phyloP scores from a whole-genome alignment of 2,888 invertebrate genomes.

The Psylliodes chrysocephalus region DNA sequence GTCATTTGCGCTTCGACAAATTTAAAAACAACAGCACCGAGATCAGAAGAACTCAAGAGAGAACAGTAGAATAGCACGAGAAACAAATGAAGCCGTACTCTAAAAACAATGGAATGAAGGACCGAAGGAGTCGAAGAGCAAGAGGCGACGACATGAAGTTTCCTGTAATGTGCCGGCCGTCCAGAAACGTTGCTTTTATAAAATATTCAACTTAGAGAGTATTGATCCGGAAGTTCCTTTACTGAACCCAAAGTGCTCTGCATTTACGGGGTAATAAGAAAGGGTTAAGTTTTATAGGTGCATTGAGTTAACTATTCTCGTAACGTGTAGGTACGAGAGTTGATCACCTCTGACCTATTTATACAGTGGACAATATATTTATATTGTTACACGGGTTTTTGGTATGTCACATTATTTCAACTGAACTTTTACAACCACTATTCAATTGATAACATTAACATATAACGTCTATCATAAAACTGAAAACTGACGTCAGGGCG shows the following conservation, averaged over 20 bases:
- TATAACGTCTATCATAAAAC: too few relatives aligned
- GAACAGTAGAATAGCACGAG: constrained; percentile 41
- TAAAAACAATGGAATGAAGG: constrained; percentile 56
- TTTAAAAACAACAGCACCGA: constrained; percentile 1
- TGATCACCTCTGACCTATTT: too few relatives aligned
- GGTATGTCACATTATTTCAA: too few relatives aligned
- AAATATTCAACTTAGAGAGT: constrained; percentile 63
- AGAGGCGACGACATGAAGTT: constrained; percentile 40
- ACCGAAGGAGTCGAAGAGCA: constrained; percentile 12
- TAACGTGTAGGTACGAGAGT: too few relatives aligned
- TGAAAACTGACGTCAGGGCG: too few relatives aligned
- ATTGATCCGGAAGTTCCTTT: constrained; percentile 62
- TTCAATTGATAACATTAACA: too few relatives aligned
- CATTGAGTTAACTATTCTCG: too few relatives aligned
- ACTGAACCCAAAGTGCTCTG: constrained; percentile 52
- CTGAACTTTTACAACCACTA: too few relatives aligned
- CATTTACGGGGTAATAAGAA: constrained; percentile 17
- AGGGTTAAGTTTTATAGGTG: too few relatives aligned
- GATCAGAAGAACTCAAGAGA: neutral
- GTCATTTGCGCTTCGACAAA: constrained; percentile 3
- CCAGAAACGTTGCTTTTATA: constrained; percentile 60
- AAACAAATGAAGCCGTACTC: constrained; percentile 52
- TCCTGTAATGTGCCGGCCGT: constrained; percentile 59
- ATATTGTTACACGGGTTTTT: too few relatives aligned
- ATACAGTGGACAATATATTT: too few relatives aligned